A percentile compares a stretch with the other conserved stretches of the same genome.
These are phyloP conservation scores for Acanthopleura granulata DNA, from an alignment of 2,888 invertebrate species.

Conservation along the genomic window DNA sequence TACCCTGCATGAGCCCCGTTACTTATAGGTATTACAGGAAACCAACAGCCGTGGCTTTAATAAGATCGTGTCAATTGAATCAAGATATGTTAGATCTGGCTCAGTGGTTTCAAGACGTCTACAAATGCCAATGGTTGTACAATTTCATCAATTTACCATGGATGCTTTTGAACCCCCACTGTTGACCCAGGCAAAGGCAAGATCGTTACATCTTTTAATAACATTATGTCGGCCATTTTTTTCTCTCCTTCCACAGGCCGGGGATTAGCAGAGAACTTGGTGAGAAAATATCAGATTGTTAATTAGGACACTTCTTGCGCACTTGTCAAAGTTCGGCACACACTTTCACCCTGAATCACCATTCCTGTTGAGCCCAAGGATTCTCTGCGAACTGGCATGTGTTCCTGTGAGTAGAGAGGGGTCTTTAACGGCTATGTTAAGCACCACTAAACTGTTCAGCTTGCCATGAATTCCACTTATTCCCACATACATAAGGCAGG, in stretches of 20 bases:
- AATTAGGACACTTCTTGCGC: not conserved
- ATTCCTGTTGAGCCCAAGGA: not conserved
- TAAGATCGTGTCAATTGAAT: too few relatives aligned
- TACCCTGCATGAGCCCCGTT: too few relatives aligned
- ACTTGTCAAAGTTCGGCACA: not conserved
- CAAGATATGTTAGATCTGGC: too few relatives aligned
- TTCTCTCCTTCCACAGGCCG: too few relatives aligned
- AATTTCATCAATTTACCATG: too few relatives aligned
- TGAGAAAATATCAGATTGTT: constrained; percentile 12
- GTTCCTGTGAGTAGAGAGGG: not conserved
- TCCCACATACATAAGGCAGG: not conserved
- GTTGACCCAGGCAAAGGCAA: not conserved
- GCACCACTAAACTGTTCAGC: too few relatives aligned
- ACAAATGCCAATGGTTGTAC: too few relatives aligned
- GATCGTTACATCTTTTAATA: not conserved
- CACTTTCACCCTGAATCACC: not conserved
- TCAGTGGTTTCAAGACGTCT: too few relatives aligned
- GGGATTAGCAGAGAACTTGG: not conserved
- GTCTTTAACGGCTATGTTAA: not conserved
- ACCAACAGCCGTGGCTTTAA: too few relatives aligned
- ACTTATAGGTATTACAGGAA: too few relatives aligned
- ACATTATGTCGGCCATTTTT: not conserved
- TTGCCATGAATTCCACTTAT: too few relatives aligned
- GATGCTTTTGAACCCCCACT: too few relatives aligned
- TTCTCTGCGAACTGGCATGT: constrained; percentile 10